Evolutionary conservation across 2,113 vertebrate genomes (phyloP).

Genomic region (Strigops habroptila): DNA sequence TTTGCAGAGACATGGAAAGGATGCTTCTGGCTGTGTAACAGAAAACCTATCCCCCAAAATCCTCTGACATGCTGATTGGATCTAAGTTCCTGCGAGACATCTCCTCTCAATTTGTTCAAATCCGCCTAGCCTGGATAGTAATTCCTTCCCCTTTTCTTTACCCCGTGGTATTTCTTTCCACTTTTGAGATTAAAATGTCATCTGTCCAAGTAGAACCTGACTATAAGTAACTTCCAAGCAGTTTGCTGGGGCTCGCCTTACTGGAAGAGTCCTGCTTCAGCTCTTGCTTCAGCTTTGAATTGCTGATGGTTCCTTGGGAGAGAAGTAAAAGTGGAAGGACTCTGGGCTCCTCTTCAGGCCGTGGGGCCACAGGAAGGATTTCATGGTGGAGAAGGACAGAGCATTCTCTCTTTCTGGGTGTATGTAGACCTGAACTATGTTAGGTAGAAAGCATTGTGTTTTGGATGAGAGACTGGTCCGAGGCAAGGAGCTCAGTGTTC

Average conservation of each 20-base stretch:
- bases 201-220: background rate
- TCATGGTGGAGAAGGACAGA: no score
- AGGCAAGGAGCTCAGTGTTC: background rate
- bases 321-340: background rate
- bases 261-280: background rate
- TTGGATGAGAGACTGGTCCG: background rate
- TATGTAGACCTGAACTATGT: rapidly evolving
- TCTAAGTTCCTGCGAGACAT: background rate
- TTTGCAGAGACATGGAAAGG: background rate
- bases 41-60: background rate
- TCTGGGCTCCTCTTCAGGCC: background rate
- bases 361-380: background rate
- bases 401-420: rapidly evolving
- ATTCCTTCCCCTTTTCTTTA: background rate
- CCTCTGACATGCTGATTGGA: background rate
- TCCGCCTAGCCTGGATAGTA: background rate
- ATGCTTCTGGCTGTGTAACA: background rate
- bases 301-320: background rate
- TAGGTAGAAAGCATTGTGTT: rapidly evolving
- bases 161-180: background rate
- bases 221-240: background rate
- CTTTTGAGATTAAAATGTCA: constrained; percentile 2
- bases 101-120: background rate
- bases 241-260: background rate
- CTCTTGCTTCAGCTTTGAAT: background rate